Base-by-base conservation (phyloP, 2,797 vertebrate genomes). In the Tarsius wallacei region DNA sequence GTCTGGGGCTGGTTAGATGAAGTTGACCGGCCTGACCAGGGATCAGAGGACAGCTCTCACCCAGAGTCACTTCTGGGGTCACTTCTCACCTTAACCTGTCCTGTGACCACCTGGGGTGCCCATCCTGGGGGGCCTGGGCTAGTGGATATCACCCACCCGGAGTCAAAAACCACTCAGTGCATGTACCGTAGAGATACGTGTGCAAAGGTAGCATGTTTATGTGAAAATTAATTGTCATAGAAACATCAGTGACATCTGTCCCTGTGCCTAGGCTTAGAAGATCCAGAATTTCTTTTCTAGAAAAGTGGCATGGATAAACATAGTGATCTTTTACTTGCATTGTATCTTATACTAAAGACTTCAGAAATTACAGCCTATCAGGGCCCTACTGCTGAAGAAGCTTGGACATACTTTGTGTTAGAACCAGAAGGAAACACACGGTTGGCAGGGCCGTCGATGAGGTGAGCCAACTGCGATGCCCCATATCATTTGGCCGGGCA, bases 261-360 rank as follows among this genome's bases (percentile, higher is more conserved):
- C 51, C n/a, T 66, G 57, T 63, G 66, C 73, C 57, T 76, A 21
- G 78, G 81, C n/a, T 90, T 70, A 49, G 31, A 78, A 74, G 70
- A 33, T 28, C 36, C 93, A 83, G 85, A 73, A 47, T 64, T 55
- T 91, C 63, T 90, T 57, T 61, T 17, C 36, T 22, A 82, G 51
- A 70, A 90, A 74, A 84, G 28, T 15, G 42, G 49, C 66, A 49
- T 94, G 86, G 87, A 73, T 82, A 85, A 66, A 87, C 55, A 66
- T 36, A 78, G 17, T 57, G 17, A 28, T 47, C 47, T 63, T 66
- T 93, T 28, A 36, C 66, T 74, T 77, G 55, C 36, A 42, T 68
- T 13, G 3, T 63, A 28, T 57, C 68, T 76, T 78, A 33, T 28
- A n/a, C 31, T 36, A 59, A 94, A 68, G 55, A 26, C 42, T 87